Evolutionary conservation across 1,140 invertebrate genomes (phyloP).

Genomic region (Pseudomyrmex pallidus): DNA sequence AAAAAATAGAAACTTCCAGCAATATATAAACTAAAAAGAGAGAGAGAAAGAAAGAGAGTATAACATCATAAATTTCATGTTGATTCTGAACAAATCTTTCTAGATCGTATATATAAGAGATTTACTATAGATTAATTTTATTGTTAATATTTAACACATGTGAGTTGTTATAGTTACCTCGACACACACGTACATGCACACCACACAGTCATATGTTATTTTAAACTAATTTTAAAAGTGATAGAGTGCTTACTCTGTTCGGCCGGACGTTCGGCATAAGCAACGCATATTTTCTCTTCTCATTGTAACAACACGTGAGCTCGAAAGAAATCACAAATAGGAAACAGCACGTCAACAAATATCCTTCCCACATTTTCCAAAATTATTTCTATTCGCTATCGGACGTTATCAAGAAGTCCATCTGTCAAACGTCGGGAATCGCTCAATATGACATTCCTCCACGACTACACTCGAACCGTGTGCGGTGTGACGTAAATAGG

Average conservation of each 20-base stretch:
- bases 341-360: constrained; percentile 16
- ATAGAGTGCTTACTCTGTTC: constrained; percentile 86
- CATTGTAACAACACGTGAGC: constrained; percentile 66
- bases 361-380: constrained; percentile 48
- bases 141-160: too few relatives aligned
- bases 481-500: constrained; percentile 56
- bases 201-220: too few relatives aligned
- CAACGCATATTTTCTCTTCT: constrained; percentile 86
- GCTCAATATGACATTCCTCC: constrained; percentile 55
- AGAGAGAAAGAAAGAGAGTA: too few relatives aligned
- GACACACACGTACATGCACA: too few relatives aligned
- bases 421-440: constrained; percentile 62
- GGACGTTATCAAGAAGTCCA: background rate
- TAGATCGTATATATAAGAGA: too few relatives aligned
- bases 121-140: too few relatives aligned
- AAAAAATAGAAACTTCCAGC: background rate
- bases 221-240: background rate
- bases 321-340: constrained; percentile 68
- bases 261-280: constrained; percentile 91
- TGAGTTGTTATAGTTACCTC: too few relatives aligned
- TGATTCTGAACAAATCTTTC: too few relatives aligned
- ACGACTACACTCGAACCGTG: background rate
- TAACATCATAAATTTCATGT: too few relatives aligned
- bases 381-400: background rate
- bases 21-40: too few relatives aligned